Conservation (phyloP, 2,797 vertebrate species). For the Gobio occitaniae region DNA sequence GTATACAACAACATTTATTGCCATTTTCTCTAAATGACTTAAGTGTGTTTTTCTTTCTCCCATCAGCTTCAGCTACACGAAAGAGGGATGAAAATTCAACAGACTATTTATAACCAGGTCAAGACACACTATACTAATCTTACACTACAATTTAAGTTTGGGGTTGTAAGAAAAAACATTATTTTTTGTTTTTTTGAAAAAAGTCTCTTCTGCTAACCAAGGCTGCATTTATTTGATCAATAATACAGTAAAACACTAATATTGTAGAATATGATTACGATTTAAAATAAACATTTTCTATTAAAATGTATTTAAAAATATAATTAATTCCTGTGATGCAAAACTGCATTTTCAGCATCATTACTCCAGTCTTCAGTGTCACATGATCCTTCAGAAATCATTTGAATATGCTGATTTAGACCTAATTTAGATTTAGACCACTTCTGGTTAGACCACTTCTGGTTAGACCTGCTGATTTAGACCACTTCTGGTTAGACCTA, state of each 20-base stretch:
- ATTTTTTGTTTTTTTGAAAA: neutral
- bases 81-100: constrained; percentile 92
- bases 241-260: neutral
- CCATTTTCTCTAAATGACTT: neutral
- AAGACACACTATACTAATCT: neutral
- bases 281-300: neutral
- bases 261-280: neutral
- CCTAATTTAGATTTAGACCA: too few species aligned
- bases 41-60: constrained; percentile 33
- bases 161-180: neutral
- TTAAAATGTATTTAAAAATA: neutral
- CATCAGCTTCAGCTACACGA: constrained; percentile 92
- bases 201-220: neutral
- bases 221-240: neutral
- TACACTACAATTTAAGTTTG: neutral
- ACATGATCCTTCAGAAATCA: neutral
- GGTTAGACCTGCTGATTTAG: too few species aligned
- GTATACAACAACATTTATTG: neutral
- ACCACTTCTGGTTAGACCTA: too few species aligned
- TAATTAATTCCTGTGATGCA: neutral
- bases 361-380: neutral
- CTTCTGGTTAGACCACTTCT: too few species aligned
- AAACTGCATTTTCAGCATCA: neutral
- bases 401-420: neutral
- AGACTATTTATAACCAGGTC: constrained; percentile 93